Conservation (phyloP, 1,140 invertebrate species). For the Chionoecetes opilio region DNA sequence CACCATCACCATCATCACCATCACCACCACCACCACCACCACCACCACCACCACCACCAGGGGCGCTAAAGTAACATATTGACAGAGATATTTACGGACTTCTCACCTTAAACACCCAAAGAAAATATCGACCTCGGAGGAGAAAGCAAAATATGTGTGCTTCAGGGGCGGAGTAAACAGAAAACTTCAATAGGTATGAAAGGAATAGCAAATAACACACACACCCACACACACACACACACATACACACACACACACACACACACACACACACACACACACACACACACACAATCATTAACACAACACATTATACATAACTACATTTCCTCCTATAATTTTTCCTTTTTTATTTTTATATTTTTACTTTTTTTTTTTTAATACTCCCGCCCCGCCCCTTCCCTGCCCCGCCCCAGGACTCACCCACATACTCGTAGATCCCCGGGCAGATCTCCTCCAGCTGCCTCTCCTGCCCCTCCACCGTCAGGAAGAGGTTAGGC, state of each 20-base stretch:
- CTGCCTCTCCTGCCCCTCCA: slow-evolving; percentile 65
- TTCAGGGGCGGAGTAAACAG: no score
- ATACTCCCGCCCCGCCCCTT: not conserved
- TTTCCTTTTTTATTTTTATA: not conserved
- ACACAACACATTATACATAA: slow-evolving; percentile 1
- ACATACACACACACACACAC: slow-evolving; percentile 34
- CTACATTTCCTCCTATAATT: not conserved
- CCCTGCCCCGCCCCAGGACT: not conserved
- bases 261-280: not conserved
- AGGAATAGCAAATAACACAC: not conserved
- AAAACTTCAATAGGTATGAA: not conserved
- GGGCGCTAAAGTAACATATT: no score
- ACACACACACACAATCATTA: not conserved
- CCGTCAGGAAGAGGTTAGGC: slow-evolving; percentile 75
- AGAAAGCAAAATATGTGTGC: not conserved
- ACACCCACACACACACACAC: not conserved
- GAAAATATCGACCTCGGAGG: no score
- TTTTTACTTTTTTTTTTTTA: not conserved
- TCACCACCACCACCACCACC: no score
- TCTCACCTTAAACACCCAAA: no score
- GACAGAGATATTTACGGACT: no score
- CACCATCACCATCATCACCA: no score
- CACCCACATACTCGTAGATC: slow-evolving; percentile 71
- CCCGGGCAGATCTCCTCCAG: slow-evolving; percentile 74
- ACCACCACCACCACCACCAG: no score